Evolutionary conservation across 2,888 invertebrate species (phyloP), one percentile per base, ranked within the genome.

Genomic region (Spilosoma lubricipeda): DNA sequence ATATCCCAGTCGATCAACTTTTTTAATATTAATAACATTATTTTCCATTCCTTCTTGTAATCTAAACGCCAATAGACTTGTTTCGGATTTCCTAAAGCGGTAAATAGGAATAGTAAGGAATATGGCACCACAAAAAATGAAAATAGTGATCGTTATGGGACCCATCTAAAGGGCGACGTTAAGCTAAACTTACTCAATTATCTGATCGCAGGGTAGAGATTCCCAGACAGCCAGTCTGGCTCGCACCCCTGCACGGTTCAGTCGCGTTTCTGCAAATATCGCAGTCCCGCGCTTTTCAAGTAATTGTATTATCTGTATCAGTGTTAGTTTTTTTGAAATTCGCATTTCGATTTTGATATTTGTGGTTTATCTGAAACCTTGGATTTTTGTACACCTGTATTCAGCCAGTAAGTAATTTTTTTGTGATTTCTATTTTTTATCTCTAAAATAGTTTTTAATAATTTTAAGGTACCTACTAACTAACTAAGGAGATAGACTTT

Each of bases 261-360:
- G 77, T 78, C 85, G 85, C 68, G 82, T 78, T 48, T 67, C 65
- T 67, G 76, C 71, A 63, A 70, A 77, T 77, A 63, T 20, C 64
- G 68, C 56, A 65, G 69, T 80, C 84, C 85, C 85, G 86, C 84
- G 85, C 82, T 86, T 85, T 78, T 75, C 70, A 64, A 76, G 11
- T n/a, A 69, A 56, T 73, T 75, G 69, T 74, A 77, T 74, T 70
- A 68, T 79, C 75, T 80, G 80, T 85, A 76, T 70, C 75, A 75
- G 85, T 85, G 84, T 71, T n/a, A 33, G 33, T 45, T 3, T 66
- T 79, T 66, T 79, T 78, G 71, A 74, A 79, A 81, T 80, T 77
- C 64, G 65, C 77, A 79, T 79, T 76, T 77, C 63, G 56, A 70
- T 20, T 39, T 71, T 65, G 8, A 77, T 82, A 80, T 71, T 74